Evolutionary conservation across 2,113 vertebrate species (phyloP), one percentile per base, ranked within the genome.

Genomic region (Aythya baeri): DNA sequence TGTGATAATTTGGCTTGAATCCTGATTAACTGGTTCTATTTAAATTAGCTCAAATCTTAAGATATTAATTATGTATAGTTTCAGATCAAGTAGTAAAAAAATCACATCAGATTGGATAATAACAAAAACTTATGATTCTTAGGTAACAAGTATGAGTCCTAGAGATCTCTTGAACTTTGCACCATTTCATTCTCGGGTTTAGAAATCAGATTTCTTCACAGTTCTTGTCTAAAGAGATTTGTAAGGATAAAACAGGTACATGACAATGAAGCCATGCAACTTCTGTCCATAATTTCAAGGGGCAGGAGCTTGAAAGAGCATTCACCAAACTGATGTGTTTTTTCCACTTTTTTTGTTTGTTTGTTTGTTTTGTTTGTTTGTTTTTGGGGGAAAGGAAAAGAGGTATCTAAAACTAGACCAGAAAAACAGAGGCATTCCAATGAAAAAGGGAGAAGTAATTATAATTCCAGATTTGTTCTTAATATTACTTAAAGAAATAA

Each of bases 281-380:
- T 2, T 36, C 7, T 12, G 73, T 18, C 15, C 16, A 4, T 27
- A 62, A 62, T 54, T 83, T 83, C n/a, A 66, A 57, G 25, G 18
- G 31, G 9, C 31, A 66, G 46, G 7, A 80, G 17, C 18, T 29
- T 68, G 32, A 63, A 78, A 73, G 31, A n/a, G 20, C 78, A 65
- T 0, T 0, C 7, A 57, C 12, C 52, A 29, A 80, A 77, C 55
- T 11, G 4, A 3, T 46, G 12, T 49, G 8, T 16, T 58, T 79
- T 27, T 5, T 44, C 44, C 44, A 44, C 44, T 44, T 44, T 44
- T 9, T 46, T 63, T 21, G 3, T 10, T 67, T 41, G 36, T 3
- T 2, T 5, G 38, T 25, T 36, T 36, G 36, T 77, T 74, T 63
- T 61, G 11, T 25, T 52, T 46, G 44, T 46, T 46, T 49, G 15